Base-by-base conservation (phyloP, 2,888 invertebrate species). In the Eristalinus sepulchralis region DNA sequence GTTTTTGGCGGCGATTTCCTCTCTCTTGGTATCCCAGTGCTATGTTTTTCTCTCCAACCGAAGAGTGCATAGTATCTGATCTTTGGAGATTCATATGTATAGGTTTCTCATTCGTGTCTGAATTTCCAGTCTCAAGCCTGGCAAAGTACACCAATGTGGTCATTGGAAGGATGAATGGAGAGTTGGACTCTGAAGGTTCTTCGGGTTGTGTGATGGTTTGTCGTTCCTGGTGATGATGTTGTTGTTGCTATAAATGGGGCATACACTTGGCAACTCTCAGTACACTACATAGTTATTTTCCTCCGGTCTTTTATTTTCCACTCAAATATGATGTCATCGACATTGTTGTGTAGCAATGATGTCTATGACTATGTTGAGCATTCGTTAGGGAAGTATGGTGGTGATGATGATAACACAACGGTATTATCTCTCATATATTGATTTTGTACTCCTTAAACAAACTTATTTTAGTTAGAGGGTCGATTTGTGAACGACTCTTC, bases 241-340 rank as follows among this genome's bases (percentile, higher is more conserved):
- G 64, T 71, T 85, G 47, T 60, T 83, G 47, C 78, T n/a, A 47
- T 85, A 31, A 3, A 27, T 66, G 70, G 78, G 83, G 68, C 63
- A 86, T 79, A 83, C 78, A 75, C 86, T 86, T 83, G 83, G 78
- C 47, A 83, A 83, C 79, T 83, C 79, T 83, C 79, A 66, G 75
- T 79, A 86, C 27, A 83, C 71, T 86, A 86, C 75, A 75, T 71
- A 64, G 60, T 78, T 78, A 64, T 3, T 39, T 13, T 27, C 27
- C 27, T 27, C 27, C 5, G 2, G 27, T 27, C 27, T 27, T 39
- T 47, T 47, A 17, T 1, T 17, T 17, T 17, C 6, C 47, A 47
- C 75, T 66, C 62, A 22, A 83, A 75, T 83, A 86, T 86, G 86
- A 86, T 86, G 86, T 86, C 86, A 86, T 86, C 83, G 83, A 73